These are phyloP conservation scores for Cyrtonyx montezumae DNA, from an alignment of 2,113 vertebrate genomes.

Conservation along the genomic window DNA sequence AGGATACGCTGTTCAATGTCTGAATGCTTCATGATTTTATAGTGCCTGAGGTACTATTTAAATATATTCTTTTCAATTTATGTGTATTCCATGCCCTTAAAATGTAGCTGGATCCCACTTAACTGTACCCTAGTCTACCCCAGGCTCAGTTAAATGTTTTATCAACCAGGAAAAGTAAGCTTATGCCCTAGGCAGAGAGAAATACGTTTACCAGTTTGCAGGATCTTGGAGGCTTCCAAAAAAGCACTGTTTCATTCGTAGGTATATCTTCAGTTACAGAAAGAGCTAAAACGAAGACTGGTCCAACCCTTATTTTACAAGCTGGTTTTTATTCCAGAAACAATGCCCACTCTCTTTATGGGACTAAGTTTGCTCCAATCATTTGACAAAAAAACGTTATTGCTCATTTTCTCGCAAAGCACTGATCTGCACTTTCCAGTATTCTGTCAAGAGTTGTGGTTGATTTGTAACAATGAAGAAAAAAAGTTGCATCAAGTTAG, in stretches of 20 bases:
- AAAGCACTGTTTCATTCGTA: rapidly evolving
- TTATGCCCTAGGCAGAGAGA: neutral
- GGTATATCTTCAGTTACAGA: neutral
- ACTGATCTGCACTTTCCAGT: too few relatives aligned
- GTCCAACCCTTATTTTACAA: neutral
- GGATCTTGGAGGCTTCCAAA: neutral
- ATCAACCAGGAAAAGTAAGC: rapidly evolving
- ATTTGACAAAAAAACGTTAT: neutral
- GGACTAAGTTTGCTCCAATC: neutral
- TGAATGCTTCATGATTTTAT: neutral
- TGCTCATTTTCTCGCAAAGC: rapidly evolving
- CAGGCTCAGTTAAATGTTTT: neutral
- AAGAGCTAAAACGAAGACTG: neutral
- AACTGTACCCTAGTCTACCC: neutral
- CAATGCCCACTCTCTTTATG: rapidly evolving
- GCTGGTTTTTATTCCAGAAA: neutral
- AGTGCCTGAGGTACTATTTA: neutral
- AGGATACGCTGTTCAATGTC: neutral
- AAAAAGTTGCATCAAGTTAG: neutral
- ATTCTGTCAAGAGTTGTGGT: neutral
- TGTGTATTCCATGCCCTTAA: neutral
- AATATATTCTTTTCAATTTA: neutral
- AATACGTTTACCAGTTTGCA: rapidly evolving
- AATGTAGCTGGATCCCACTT: neutral
- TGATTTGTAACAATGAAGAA: neutral